Base-by-base conservation (phyloP, 2,888 invertebrate species). In the Cerastis rubricosa region DNA sequence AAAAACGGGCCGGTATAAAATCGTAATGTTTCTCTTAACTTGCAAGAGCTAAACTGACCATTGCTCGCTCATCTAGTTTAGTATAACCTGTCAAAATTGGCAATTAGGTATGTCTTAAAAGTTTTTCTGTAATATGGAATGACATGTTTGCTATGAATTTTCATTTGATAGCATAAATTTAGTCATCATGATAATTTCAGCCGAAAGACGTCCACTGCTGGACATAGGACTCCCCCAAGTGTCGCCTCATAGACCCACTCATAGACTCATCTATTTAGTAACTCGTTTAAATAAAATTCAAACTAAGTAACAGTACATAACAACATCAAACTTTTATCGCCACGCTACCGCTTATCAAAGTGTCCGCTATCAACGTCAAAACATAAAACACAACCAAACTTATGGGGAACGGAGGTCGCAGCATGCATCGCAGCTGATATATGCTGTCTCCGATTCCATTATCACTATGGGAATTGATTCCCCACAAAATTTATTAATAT, bases 401-500 rank as follows among this genome's bases (percentile, higher is more conserved):
- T 92, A 92, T 90, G 84, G 88, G 76, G 75, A 88, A 83, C 83
- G 81, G 77, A 85, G 84, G 83, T 86, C 86, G 81, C 68, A 68
- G 71, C 79, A 81, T 88, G 86, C 89, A 80, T 81, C 82, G 84
- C 79, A 83, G 72, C 81, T 91, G 89, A 92, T 92, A 88, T 88
- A 92, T 88, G 88, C 82, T 84, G 82, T 69, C 74, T 87, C 84
- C 87, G 88, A 89, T 90, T 91, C 89, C 88, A 90, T 90, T 91
- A 89, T 89, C 87, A 84, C 68, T 78, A 76, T 73, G 84, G 84
- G 86, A 83, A 88, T 87, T 88, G 84, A 87, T 85, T 88, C 71
- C 69, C 57, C 65, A 70, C 61, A 12, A 81, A 85, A 88, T 88
- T 86, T 88, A 87, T 87, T 85, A 76, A 84, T 71, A 81, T 76